These are phyloP conservation scores for Bergia sp. DNA, from an alignment of 92 coral and sea anemone species.

Conservation along the genomic window DNA sequence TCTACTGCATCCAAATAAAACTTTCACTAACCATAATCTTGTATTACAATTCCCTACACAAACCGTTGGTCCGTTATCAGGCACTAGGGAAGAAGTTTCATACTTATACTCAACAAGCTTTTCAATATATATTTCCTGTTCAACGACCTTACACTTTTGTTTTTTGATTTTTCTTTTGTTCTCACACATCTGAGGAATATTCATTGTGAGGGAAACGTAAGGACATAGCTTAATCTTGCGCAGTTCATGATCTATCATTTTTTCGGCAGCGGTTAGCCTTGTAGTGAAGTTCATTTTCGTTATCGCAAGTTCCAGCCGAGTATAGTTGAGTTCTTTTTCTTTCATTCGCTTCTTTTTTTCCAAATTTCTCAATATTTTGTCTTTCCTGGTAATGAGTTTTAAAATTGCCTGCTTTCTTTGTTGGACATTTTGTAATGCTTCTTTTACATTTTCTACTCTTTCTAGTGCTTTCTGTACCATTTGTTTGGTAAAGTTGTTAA, in stretches of 20 bases:
- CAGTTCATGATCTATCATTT: background rate
- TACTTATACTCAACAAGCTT: background rate
- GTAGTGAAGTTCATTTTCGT: constrained; percentile 21
- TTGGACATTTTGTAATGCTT: constrained; percentile 19
- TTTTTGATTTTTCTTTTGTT: background rate
- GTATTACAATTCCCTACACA: background rate
- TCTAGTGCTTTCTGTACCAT: constrained; percentile 26
- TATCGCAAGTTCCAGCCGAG: constrained; percentile 26
- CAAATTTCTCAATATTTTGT: background rate
- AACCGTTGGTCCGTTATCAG: background rate
- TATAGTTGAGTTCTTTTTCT: constrained; percentile 28
- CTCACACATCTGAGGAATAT: constrained; percentile 44
- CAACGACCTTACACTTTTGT: constrained; percentile 8
- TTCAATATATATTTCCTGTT: background rate
- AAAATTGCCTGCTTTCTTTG: background rate
- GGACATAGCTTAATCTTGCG: constrained; percentile 35
- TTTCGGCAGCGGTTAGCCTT: background rate
- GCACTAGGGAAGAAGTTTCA: background rate
- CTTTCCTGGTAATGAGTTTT: background rate
- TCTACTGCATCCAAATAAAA: background rate
- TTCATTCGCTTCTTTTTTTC: constrained; percentile 8
- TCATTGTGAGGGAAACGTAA: constrained; percentile 10
- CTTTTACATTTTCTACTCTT: constrained; percentile 33
- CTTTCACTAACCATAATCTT: too few species aligned
- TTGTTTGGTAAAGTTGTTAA: constrained; percentile 28